These are phyloP conservation scores for Neuroterus valhalla DNA, from an alignment of 1,140 invertebrate genomes.

Conservation along the genomic window DNA sequence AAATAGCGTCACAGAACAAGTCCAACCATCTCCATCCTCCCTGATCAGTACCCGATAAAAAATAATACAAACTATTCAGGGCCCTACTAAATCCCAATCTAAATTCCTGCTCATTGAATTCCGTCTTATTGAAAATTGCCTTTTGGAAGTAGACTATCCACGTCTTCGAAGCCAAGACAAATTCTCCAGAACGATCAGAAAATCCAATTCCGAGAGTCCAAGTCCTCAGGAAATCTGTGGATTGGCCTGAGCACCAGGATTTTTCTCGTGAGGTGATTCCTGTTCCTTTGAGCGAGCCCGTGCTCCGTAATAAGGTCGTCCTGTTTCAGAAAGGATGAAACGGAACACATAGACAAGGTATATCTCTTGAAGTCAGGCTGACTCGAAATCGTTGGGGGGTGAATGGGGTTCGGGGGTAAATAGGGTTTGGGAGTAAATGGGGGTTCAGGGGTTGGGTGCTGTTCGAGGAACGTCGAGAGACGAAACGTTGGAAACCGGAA, in stretches of 20 bases:
- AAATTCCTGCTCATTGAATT: no score
- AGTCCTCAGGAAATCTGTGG: not conserved
- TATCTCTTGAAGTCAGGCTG: conserved; percentile 53
- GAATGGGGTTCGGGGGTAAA: conserved; percentile 45
- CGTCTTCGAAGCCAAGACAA: not conserved
- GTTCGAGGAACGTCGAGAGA: conserved; percentile 54
- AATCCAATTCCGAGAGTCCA: not conserved
- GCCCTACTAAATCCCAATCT: no score
- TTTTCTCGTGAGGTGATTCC: conserved; percentile 5
- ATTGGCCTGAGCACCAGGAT: not conserved
- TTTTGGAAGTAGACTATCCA: no score
- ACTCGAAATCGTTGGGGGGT: conserved; percentile 47
- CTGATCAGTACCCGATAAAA: no score
- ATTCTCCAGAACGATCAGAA: not conserved
- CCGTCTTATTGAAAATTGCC: no score
- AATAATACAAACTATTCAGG: no score
- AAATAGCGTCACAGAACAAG: no score
- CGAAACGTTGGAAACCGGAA: conserved; percentile 55
- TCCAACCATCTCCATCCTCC: no score
- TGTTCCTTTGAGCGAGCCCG: conserved; percentile 20
- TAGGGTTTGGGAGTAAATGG: conserved; percentile 39
- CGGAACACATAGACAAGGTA: conserved; percentile 46
- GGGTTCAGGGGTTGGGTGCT: conserved; percentile 49
- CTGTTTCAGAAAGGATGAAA: conserved; percentile 47
- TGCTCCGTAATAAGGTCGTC: conserved; percentile 41